phyloP scores from a whole-genome alignment of 2,797 vertebrate species.

The Florisuga fusca region DNA sequence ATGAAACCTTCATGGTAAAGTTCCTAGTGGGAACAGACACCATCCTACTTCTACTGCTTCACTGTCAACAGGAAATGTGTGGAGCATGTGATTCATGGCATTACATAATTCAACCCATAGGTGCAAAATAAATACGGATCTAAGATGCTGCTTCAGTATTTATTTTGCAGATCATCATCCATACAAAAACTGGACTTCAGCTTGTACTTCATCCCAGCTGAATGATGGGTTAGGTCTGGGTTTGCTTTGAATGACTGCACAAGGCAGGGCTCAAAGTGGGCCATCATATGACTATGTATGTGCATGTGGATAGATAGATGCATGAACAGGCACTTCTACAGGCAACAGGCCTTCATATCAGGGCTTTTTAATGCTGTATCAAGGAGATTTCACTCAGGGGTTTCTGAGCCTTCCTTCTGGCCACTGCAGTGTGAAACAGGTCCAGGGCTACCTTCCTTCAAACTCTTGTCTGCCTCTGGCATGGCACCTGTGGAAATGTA shows the following conservation, averaged over 20 bases:
- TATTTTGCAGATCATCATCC: background rate
- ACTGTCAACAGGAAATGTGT: background rate
- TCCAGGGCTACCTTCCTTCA: background rate
- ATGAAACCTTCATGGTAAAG: background rate
- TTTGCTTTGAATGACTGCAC: background rate
- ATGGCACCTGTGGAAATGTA: rapidly evolving
- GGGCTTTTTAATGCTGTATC: background rate
- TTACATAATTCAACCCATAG: background rate
- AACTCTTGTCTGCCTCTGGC: background rate
- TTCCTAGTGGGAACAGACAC: background rate
- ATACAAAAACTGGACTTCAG: background rate
- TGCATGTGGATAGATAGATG: background rate
- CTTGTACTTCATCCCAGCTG: background rate
- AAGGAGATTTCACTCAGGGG: background rate
- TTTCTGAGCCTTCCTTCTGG: background rate
- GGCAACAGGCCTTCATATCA: background rate
- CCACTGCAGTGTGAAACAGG: background rate
- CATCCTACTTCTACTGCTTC: background rate
- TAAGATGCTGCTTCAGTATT: background rate
- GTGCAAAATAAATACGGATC: background rate
- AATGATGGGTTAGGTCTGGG: background rate
- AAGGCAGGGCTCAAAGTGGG: background rate
- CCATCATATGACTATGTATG: background rate
- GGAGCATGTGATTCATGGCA: background rate
- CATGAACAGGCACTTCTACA: background rate